Evolutionary conservation across 92 coral and sea anemone genomes (phyloP).

Genomic region (Phenganax marumi): DNA sequence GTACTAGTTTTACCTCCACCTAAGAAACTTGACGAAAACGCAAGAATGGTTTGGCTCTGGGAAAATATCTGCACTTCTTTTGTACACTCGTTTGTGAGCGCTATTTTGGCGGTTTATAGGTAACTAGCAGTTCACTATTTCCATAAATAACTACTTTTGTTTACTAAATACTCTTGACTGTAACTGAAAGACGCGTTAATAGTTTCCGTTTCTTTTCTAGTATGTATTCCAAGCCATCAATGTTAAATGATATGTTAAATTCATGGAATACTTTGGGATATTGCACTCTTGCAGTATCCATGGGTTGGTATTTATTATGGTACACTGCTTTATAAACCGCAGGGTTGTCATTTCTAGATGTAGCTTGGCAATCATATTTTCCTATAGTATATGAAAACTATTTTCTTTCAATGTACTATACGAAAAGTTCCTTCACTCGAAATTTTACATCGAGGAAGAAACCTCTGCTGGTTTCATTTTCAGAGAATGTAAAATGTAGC

Average conservation of each 20-base stretch:
- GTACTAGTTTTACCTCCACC: conserved; percentile 18
- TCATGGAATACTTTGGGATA: conserved; percentile 62
- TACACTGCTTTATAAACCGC: neutral
- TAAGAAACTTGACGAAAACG: conserved; percentile 5
- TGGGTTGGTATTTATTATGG: conserved; percentile 46
- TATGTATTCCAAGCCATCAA: conserved; percentile 70
- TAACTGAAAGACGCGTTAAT: no score
- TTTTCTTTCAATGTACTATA: no score
- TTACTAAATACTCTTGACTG: neutral
- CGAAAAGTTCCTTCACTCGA: neutral
- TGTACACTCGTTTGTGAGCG: conserved; percentile 65
- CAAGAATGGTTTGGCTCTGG: conserved; percentile 65
- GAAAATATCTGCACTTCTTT: conserved; percentile 70
- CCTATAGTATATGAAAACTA: no score
- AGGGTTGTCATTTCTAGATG: no score
- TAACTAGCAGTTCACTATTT: neutral
- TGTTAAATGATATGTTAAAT: conserved; percentile 73
- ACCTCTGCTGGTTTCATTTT: neutral
- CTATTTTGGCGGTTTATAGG: conserved; percentile 64
- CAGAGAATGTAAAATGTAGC: neutral
- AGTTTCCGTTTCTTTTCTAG: conserved; percentile 38
- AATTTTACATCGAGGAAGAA: neutral
- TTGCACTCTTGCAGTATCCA: conserved; percentile 57
- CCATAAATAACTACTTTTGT: neutral
- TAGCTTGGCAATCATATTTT: no score